Conservation (phyloP, 2,113 vertebrate genomes). For the Eudyptes chrysolophus region DNA sequence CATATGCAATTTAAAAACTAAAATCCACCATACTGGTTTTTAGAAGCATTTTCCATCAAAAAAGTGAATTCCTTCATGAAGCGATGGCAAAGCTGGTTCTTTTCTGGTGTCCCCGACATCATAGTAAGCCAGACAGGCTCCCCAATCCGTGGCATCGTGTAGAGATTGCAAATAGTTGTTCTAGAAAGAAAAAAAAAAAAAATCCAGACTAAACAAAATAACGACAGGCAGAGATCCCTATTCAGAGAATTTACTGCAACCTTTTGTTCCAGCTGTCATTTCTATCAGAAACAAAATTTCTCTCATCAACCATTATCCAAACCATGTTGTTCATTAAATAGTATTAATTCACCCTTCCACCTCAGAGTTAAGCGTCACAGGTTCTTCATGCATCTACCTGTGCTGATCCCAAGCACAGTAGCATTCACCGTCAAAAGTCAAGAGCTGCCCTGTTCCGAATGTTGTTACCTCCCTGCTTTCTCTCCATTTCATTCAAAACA, state of each 20-base stretch:
- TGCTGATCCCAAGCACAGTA: background rate
- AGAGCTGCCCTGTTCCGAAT: background rate
- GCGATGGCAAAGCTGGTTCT: conserved; percentile 94
- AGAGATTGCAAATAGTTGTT: conserved; percentile 94
- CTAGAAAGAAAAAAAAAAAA: conserved; percentile 73
- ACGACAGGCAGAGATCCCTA: background rate
- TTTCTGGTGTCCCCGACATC: conserved; percentile 93
- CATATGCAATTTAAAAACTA: background rate
- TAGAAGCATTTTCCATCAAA: conserved; percentile 95
- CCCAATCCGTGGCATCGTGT: conserved; percentile 95
- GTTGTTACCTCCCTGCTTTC: background rate
- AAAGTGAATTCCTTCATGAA: conserved; percentile 96
- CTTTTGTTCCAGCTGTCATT: background rate
- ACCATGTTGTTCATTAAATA: background rate
- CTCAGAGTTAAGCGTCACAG: background rate
- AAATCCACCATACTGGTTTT: conserved; percentile 89
- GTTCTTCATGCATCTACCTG: background rate
- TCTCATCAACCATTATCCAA: background rate
- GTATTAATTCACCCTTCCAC: background rate
- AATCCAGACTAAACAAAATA: background rate
- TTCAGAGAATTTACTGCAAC: background rate
- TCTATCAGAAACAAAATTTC: background rate
- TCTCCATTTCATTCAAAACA: background rate
- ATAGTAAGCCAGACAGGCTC: conserved; percentile 98
- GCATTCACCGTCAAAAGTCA: background rate